Conservation (phyloP, 2,113 vertebrate species). For the Pipra filicauda region DNA sequence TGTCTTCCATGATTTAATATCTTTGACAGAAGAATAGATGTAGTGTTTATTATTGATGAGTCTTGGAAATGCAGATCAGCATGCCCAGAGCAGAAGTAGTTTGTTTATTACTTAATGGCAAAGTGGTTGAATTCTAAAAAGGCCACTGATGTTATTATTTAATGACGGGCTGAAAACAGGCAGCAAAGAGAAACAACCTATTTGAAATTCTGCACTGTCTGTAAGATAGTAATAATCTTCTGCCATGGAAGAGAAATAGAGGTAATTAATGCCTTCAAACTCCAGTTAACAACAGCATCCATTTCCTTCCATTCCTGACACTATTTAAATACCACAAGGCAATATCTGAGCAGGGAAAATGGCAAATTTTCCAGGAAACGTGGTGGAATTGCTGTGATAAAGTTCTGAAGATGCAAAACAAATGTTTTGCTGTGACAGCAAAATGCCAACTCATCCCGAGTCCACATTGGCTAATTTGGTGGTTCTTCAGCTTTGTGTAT, state of each 20-base stretch:
- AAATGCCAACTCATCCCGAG: background rate
- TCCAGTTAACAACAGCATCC: background rate
- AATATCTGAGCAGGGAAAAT: background rate
- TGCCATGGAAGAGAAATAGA: background rate
- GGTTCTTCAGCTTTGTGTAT: background rate
- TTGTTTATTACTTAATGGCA: slow-evolving; percentile 34
- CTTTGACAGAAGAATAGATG: background rate
- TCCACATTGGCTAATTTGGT: background rate
- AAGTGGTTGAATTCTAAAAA: slow-evolving; percentile 29
- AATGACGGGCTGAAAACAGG: background rate
- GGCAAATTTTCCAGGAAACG: background rate
- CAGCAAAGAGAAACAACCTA: background rate
- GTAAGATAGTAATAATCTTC: background rate
- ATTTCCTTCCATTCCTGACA: background rate
- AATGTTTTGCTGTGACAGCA: background rate
- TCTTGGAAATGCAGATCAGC: slow-evolving; percentile 2
- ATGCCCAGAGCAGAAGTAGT: background rate
- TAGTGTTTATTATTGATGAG: background rate
- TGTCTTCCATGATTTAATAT: background rate
- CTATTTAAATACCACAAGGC: background rate
- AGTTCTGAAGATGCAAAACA: background rate
- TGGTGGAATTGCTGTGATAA: background rate
- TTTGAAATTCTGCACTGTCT: background rate
- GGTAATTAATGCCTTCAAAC: background rate
- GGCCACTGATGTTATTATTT: background rate